Evolutionary conservation across 2,113 vertebrate species (phyloP).

Genomic region (Melanocharis versteri): DNA sequence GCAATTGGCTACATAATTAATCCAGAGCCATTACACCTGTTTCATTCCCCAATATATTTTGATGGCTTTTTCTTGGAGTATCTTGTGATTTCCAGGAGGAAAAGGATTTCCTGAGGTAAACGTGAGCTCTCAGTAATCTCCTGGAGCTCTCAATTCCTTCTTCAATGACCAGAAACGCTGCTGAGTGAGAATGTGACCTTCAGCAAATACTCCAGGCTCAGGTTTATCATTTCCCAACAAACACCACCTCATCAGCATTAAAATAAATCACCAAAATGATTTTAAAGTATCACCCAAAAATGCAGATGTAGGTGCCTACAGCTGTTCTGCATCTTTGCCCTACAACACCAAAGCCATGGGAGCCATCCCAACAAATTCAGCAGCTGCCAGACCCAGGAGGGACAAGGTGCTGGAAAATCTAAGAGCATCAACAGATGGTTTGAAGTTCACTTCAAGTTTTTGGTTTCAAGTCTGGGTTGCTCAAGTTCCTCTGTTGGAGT

Average conservation of each 20-base stretch:
- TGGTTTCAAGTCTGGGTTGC: background rate
- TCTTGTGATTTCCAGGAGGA: background rate
- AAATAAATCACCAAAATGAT: background rate
- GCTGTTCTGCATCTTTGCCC: background rate
- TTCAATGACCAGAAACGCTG: background rate
- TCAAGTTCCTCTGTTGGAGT: background rate
- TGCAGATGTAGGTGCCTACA: fast-evolving
- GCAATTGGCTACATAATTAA: background rate
- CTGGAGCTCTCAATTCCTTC: background rate
- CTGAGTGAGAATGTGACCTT: background rate
- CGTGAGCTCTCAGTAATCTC: background rate
- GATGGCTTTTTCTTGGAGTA: background rate
- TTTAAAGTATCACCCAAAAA: background rate
- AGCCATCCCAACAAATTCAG: background rate
- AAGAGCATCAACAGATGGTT: background rate
- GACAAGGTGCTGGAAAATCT: background rate
- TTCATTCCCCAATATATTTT: background rate
- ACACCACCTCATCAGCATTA: background rate
- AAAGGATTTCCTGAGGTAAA: background rate
- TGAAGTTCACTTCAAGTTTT: background rate
- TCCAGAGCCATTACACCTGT: background rate
- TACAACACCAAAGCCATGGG: background rate
- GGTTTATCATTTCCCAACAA: background rate
- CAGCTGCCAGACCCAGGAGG: background rate
- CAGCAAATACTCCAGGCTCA: background rate